These are phyloP conservation scores for Nibea coibor DNA, from an alignment of 2,113 vertebrate species.

Conservation along the genomic window DNA sequence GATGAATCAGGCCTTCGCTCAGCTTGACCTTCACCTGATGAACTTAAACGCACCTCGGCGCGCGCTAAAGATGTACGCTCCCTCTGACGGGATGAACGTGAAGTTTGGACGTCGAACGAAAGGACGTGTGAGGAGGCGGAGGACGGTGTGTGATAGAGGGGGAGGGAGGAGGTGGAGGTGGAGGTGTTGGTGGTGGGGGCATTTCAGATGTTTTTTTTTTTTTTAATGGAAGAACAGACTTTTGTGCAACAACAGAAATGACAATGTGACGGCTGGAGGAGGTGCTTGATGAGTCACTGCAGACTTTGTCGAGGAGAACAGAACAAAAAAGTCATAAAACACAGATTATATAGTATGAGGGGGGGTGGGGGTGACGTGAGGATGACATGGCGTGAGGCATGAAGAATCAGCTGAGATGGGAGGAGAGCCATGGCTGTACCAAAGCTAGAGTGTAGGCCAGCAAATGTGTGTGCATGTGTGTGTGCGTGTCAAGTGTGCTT, in stretches of 20 bases:
- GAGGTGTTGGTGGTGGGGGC: background rate
- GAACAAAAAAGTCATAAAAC: conserved; percentile 33
- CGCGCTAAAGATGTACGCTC: background rate
- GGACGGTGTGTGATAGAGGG: conserved; percentile 2
- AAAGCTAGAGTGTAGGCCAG: conserved; percentile 50
- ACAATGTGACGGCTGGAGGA: conserved; percentile 23
- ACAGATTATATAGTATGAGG: conserved; percentile 46
- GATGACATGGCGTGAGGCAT: conserved; percentile 71
- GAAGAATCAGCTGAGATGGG: conserved; percentile 70
- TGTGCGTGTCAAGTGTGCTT: conserved; percentile 45
- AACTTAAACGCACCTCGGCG: conserved; percentile 27
- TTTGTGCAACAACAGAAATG: conserved; percentile 58
- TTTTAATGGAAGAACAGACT: conserved; percentile 65
- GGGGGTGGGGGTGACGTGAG: conserved; percentile 47
- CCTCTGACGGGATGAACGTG: background rate
- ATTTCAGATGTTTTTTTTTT: conserved; percentile 26
- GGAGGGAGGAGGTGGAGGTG: too few species aligned
- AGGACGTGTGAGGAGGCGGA: conserved; percentile 29
- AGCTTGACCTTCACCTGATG: conserved; percentile 60
- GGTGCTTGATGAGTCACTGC: conserved; percentile 65
- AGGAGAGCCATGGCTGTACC: conserved; percentile 55
- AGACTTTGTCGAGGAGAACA: conserved; percentile 41
- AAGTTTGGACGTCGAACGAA: conserved; percentile 13
- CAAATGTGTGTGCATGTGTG: conserved; percentile 39
- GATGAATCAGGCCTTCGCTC: conserved; percentile 3